Evolutionary conservation across 2,888 invertebrate genomes (phyloP).

Genomic region (Melolontha melolontha): DNA sequence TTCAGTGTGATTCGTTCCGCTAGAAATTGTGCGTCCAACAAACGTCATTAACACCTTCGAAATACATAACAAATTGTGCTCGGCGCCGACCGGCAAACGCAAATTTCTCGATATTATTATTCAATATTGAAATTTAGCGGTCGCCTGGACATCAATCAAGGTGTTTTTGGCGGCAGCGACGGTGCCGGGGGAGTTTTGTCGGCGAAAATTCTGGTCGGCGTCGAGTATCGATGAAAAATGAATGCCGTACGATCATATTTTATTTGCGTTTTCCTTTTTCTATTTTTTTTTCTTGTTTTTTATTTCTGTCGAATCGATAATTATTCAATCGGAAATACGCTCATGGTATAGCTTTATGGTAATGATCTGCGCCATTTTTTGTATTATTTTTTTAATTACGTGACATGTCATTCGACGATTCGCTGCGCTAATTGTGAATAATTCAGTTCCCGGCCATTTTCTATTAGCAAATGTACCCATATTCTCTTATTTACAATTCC

Average conservation of each 20-base stretch:
- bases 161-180: constrained; percentile 16
- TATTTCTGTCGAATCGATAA: constrained; percentile 24
- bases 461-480: too few species aligned
- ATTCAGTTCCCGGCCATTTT: too few species aligned
- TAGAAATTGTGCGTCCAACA: constrained; percentile 32
- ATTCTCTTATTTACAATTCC: too few species aligned
- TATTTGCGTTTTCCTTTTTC: constrained; percentile 17
- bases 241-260: constrained; percentile 23
- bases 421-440: too few species aligned
- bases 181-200: neutral
- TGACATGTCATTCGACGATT: too few species aligned
- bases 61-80: constrained; percentile 42
- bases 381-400: neutral
- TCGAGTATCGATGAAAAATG: constrained; percentile 34
- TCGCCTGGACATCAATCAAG: constrained; percentile 43
- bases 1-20: constrained; percentile 32
- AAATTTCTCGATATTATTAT: constrained; percentile 41
- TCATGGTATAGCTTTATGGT: constrained; percentile 12
- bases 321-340: constrained; percentile 28
- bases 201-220: constrained; percentile 14
- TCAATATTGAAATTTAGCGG: constrained; percentile 41
- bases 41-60: constrained; percentile 44
- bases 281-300: too few species aligned
- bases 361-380: constrained; percentile 14
- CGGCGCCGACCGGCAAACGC: constrained; percentile 32